Conservation (phyloP, 2,797 vertebrate species). For the Pitangus sulphuratus region DNA sequence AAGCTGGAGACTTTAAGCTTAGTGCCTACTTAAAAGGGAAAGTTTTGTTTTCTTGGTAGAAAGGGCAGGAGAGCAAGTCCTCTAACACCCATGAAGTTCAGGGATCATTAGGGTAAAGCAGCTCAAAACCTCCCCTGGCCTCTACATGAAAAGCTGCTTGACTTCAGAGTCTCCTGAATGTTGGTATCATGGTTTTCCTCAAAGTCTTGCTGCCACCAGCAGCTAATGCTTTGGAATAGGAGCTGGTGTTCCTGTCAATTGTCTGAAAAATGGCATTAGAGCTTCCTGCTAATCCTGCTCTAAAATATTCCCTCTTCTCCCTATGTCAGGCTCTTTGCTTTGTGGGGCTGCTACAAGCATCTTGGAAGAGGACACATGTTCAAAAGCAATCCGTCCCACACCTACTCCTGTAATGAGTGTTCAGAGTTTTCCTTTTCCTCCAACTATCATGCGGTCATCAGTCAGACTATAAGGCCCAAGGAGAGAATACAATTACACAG, state of each 20-base stretch:
- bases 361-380: not conserved
- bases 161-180: not conserved
- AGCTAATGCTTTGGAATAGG: not conserved
- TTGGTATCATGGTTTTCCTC: not conserved
- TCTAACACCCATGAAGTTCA: constrained; percentile 22
- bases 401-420: not conserved
- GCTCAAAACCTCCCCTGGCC: not conserved
- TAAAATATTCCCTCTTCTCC: not conserved
- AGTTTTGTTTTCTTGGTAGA: constrained; percentile 12
- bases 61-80: constrained; percentile 8
- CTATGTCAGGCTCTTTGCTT: not conserved
- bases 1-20: not conserved
- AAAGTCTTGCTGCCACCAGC: not conserved
- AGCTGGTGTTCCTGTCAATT: not conserved
- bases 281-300: not conserved
- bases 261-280: not conserved
- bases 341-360: not conserved
- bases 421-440: not conserved
- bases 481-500: not conserved
- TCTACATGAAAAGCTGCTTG: not conserved
- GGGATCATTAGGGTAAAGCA: constrained; percentile 2
- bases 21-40: not conserved
- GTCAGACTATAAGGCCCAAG: not conserved
- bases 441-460: not conserved
- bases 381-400: not conserved